Base-by-base conservation (phyloP, 2,113 vertebrate species). In the Limnothrissa miodon region DNA sequence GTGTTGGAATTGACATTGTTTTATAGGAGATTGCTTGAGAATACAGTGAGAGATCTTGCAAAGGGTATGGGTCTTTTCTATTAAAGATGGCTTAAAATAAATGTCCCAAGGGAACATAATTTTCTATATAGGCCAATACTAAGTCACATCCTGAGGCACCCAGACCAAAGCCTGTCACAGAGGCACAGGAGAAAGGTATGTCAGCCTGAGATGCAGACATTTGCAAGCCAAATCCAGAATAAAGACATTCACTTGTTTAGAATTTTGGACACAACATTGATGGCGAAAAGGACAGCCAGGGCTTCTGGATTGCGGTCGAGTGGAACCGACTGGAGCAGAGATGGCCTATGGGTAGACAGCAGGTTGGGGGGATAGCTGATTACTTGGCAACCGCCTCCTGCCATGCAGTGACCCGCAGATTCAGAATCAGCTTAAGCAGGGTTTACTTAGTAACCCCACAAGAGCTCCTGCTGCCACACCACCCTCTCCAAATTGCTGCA, bases 241-340 rank as follows among this genome's bases (percentile, higher is more conserved):
- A 51, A 84, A 81, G 79, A 84, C 48, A 51, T 82, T 25, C 25
- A 80, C 74, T 84, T 29, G 39, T 85, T 85, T 79, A 45, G 53
- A 81, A 86, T 86, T 84, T 56, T 53, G 81, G 84, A 81, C 42
- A 79, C 62, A 78, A 78, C 66, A 11, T 36, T 74, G 82, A 59
- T 17, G 29, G 83, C n/a, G 19, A 29, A 29, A 29, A 45, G 81
- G 56, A 66, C 39, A 44, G 59, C 39, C 74, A 46, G 9, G 56
- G 39, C 45, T 74, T 70, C 48, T 82, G 45, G 59, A 82, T 33
- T 78, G 59, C 56, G 25, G 19, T 84, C 70, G n/a, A 62, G 39
- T 79, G 53, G 59, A 42, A 13, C 81, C 53, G 78, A 36, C 29
- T 46, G 15, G 78, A 78, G 70, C 78, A 51, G 5, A 46, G 42